phyloP scores from a whole-genome alignment of 2,113 vertebrate genomes.

The Plectropomus leopardus region DNA sequence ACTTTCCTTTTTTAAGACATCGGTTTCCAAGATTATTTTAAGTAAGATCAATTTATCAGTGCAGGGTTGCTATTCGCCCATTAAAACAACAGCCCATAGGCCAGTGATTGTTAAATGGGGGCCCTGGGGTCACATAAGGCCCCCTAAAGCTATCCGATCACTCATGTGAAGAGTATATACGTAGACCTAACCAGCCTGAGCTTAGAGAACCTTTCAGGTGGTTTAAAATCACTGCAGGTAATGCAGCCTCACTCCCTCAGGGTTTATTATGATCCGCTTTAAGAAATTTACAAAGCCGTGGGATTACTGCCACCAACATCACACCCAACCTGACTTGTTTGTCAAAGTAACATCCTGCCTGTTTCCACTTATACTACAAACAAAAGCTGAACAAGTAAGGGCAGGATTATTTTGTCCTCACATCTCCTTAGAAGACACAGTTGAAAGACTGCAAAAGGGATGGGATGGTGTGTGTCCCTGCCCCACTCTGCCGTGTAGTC shows the following conservation, averaged over 20 bases:
- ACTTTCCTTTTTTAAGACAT: too few species aligned
- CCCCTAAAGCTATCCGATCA: too few species aligned
- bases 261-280: background rate
- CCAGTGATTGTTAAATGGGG: too few species aligned
- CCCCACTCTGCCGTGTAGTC: background rate
- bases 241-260: background rate
- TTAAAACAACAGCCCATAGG: too few species aligned
- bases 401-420: constrained; percentile 16
- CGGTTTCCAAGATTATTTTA: too few species aligned
- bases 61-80: too few species aligned
- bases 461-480: background rate
- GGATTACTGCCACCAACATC: constrained; percentile 8
- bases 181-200: background rate
- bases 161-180: background rate
- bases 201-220: background rate
- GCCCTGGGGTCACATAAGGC: too few species aligned
- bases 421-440: background rate
- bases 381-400: constrained; percentile 32
- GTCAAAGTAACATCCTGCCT: background rate
- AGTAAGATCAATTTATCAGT: too few species aligned
- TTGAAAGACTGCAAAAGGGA: background rate
- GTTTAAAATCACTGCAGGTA: constrained; percentile 6
- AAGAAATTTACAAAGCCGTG: constrained; percentile 4
- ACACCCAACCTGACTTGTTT: constrained; percentile 12
- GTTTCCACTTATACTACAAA: background rate